A percentile compares a stretch with the other conserved stretches of the same genome.
phyloP scores from a whole-genome alignment of 2,888 invertebrate species.

The Barypeithes pellucidus region DNA sequence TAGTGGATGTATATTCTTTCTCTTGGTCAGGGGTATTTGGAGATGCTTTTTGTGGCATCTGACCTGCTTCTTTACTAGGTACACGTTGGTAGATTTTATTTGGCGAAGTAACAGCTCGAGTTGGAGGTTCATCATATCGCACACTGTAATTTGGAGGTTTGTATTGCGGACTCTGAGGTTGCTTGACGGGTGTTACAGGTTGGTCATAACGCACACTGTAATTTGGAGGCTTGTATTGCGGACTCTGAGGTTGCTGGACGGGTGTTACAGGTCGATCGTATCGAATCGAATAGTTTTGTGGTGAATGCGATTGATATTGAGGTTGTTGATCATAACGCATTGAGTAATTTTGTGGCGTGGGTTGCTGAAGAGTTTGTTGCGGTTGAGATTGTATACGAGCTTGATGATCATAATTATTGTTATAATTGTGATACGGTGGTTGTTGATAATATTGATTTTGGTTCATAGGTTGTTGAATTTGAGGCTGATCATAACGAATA shows the following conservation, averaged over 20 bases:
- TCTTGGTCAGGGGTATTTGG: conserved; percentile 32
- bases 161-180: conserved; percentile 28
- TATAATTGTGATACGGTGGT: conserved; percentile 52
- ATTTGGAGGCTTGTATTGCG: conserved; percentile 34
- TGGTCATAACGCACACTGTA: neutral
- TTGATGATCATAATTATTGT: conserved; percentile 48
- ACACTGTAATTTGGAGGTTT: conserved; percentile 33
- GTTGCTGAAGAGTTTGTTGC: conserved; percentile 11
- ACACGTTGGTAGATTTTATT: conserved; percentile 18
- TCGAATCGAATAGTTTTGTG: conserved; percentile 43
- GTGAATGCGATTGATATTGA: conserved; percentile 5
- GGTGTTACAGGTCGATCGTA: conserved; percentile 34
- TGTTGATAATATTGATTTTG: conserved; percentile 26
- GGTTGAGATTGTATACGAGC: conserved; percentile 31
- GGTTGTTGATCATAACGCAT: conserved; percentile 40
- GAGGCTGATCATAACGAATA: conserved; percentile 54
- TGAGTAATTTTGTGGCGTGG: conserved; percentile 34
- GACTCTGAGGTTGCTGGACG: conserved; percentile 29
- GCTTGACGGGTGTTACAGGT: conserved; percentile 7
- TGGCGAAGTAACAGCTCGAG: neutral
- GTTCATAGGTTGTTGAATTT: conserved; percentile 23
- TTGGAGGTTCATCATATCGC: conserved; percentile 30
- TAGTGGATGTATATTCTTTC: conserved; percentile 59
- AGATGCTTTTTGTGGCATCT: neutral
- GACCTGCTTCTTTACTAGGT: neutral